These are phyloP conservation scores for Philhelius pedissequus DNA, from an alignment of 2,888 invertebrate genomes.

Conservation along the genomic window DNA sequence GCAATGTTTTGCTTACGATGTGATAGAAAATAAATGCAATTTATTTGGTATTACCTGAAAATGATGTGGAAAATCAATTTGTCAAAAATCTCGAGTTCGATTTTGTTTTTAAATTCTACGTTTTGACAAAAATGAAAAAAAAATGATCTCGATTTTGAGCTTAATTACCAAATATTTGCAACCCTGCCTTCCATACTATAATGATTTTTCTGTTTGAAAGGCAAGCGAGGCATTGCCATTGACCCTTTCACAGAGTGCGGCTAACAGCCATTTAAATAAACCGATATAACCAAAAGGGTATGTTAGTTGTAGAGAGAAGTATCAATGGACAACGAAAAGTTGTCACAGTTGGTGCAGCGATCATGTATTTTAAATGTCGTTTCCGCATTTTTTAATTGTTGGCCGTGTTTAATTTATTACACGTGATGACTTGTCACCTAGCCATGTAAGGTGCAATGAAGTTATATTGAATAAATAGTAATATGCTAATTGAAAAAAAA, in stretches of 20 bases:
- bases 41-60: no score
- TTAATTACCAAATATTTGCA: no score
- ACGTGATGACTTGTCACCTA: slow-evolving; percentile 15
- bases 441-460: slow-evolving; percentile 27
- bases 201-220: not conserved
- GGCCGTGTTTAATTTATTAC: slow-evolving; percentile 40
- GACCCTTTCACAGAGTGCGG: slow-evolving; percentile 27
- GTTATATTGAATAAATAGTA: not conserved
- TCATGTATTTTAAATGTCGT: slow-evolving; percentile 33
- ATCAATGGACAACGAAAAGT: not conserved
- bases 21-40: no score
- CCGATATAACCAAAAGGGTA: not conserved
- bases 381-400: slow-evolving; percentile 63
- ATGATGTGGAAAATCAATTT: no score
- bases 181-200: not conserved
- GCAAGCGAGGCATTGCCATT: slow-evolving; percentile 27
- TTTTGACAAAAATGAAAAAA: no score
- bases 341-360: slow-evolving; percentile 54
- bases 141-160: no score
- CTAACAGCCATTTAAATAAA: not conserved
- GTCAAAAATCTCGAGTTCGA: no score
- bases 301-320: not conserved
- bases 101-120: no score
- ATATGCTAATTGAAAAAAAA: slow-evolving; percentile 35
- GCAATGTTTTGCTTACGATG: no score